Percentiles rank a stretch among this genome's conserved stretches.
Conservation (phyloP, 2,888 invertebrate species). For the Linhomoeus sp. region DNA sequence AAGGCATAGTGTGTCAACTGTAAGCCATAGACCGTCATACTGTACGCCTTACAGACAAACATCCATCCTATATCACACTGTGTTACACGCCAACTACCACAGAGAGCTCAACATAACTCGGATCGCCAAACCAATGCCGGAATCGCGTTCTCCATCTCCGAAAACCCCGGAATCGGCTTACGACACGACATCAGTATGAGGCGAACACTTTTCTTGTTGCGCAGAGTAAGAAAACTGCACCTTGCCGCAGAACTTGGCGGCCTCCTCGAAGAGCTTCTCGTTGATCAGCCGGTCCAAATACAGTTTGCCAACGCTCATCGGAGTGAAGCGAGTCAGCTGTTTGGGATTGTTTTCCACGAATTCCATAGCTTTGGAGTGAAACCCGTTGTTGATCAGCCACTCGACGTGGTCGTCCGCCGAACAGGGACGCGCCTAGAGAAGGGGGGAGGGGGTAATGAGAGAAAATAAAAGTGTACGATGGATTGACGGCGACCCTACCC, state of each 20-base stretch:
- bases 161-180: too few relatives aligned
- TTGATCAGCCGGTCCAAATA: conserved; percentile 15
- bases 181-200: background rate
- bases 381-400: conserved; percentile 20
- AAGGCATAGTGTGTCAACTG: too few relatives aligned
- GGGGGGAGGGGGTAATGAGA: too few relatives aligned
- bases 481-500: too few relatives aligned
- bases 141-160: too few relatives aligned
- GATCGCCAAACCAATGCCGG: too few relatives aligned
- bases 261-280: conserved; percentile 5
- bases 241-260: conserved; percentile 3
- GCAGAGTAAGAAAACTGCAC: background rate
- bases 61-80: too few relatives aligned
- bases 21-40: too few relatives aligned
- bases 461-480: too few relatives aligned
- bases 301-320: background rate
- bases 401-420: conserved; percentile 16
- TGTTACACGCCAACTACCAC: too few relatives aligned
- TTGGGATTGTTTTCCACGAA: conserved; percentile 12
- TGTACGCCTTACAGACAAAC: too few relatives aligned
- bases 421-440: conserved; percentile 12
- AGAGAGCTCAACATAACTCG: too few relatives aligned
- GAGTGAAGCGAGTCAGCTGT: conserved; percentile 3
- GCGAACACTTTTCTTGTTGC: background rate
- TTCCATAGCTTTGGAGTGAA: conserved; percentile 15